Percentiles rank a stretch among this genome's conserved stretches.
Evolutionary conservation across 2,113 vertebrate species (phyloP).

Genomic region (Microcebus lehilahytsara): DNA sequence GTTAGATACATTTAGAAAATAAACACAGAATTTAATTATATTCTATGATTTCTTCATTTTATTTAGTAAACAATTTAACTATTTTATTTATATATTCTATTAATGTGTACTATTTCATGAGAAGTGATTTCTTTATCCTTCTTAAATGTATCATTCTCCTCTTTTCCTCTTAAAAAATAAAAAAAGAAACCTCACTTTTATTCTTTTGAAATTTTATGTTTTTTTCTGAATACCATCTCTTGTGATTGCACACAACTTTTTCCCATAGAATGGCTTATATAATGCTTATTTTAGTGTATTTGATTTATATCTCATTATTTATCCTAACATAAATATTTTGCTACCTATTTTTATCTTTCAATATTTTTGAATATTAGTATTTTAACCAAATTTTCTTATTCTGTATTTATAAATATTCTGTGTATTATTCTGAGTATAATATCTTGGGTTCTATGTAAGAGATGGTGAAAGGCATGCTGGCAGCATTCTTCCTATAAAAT

Average conservation of each 20-base stretch:
- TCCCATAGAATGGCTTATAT: not conserved
- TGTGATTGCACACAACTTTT: not conserved
- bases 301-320: not conserved
- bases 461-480: not conserved
- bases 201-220: not conserved
- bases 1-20: not conserved
- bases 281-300: not conserved
- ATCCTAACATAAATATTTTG: not conserved
- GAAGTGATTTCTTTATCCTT: not conserved
- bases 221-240: not conserved
- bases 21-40: not conserved
- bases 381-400: not conserved
- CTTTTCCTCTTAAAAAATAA: not conserved
- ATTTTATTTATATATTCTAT: not conserved
- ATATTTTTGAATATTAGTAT: not conserved
- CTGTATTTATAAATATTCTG: not conserved
- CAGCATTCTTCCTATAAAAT: not conserved
- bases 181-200: not conserved
- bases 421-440: not conserved
- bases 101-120: not conserved
- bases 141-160: not conserved
- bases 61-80: not conserved
- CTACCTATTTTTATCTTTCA: not conserved
- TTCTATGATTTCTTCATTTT: not conserved
- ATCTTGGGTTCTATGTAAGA: not conserved